phyloP scores from a whole-genome alignment of 2,113 vertebrate genomes.

The Centropristis striata region DNA sequence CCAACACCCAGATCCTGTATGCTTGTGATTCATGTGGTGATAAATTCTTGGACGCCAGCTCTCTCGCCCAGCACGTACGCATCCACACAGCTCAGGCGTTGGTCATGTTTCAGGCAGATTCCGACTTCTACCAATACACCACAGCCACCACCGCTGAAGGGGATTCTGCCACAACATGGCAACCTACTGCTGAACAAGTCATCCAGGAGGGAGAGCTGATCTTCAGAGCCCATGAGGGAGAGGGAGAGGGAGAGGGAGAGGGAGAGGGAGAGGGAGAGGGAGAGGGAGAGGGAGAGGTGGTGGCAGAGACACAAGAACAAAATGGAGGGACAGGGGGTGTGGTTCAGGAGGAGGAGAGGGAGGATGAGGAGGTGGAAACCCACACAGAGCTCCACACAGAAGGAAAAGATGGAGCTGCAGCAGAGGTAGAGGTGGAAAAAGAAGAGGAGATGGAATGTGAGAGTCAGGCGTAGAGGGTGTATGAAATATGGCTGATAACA shows the following conservation, averaged over 20 bases:
- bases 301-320: constrained; percentile 46
- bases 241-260: constrained; percentile 54
- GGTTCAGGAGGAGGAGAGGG: constrained; percentile 14
- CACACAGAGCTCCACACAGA: constrained; percentile 38
- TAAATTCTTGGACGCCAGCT: constrained; percentile 95
- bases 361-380: constrained; percentile 57
- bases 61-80: constrained; percentile 95
- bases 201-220: constrained; percentile 91
- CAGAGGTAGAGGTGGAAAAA: constrained; percentile 32
- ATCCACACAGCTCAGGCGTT: constrained; percentile 98
- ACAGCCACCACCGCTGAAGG: constrained; percentile 75
- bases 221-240: constrained; percentile 84
- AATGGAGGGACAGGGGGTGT: constrained; percentile 33
- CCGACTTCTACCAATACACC: constrained; percentile 97
- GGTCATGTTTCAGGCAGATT: constrained; percentile 98
- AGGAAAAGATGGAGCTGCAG: constrained; percentile 35
- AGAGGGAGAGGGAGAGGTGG: too few species aligned
- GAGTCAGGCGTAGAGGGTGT: constrained; percentile 32
- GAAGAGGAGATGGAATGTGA: constrained; percentile 69
- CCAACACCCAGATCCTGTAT: constrained; percentile 96
- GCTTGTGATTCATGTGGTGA: constrained; percentile 97
- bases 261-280: constrained; percentile 33
- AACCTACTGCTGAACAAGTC: constrained; percentile 89
- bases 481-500: constrained; percentile 14
- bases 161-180: constrained; percentile 86